Percentiles rank a stretch among this genome's conserved stretches.
phyloP scores from a whole-genome alignment of 2,797 vertebrate species.

The Emys orbicularis region DNA sequence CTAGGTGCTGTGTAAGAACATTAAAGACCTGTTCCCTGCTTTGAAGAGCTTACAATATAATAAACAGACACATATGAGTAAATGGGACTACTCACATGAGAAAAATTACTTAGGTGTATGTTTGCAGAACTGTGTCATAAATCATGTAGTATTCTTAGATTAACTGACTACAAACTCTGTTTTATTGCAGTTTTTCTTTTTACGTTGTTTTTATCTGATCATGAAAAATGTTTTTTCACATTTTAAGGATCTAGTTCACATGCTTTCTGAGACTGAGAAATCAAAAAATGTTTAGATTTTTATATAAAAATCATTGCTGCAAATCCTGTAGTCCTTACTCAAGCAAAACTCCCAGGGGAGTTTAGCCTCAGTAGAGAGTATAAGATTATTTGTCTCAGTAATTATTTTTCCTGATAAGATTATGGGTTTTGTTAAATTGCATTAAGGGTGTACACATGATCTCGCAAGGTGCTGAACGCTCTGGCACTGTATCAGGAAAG shows the following conservation, averaged over 20 bases:
- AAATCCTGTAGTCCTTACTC: constrained; percentile 1
- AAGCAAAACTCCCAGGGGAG: not conserved
- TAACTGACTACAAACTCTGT: not conserved
- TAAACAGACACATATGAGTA: not conserved
- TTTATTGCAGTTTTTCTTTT: constrained; percentile 24
- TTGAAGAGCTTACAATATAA: constrained; percentile 4
- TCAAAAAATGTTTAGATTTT: not conserved
- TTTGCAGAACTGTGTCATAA: constrained; percentile 9
- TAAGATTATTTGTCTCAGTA: not conserved
- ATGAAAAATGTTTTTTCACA: not conserved
- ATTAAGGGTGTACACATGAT: not conserved
- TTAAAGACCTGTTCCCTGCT: not conserved
- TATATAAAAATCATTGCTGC: not conserved
- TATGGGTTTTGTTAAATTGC: not conserved
- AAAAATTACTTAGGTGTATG: not conserved
- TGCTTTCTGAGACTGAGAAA: not conserved
- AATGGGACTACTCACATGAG: not conserved
- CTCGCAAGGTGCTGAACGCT: not conserved
- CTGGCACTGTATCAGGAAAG: not conserved
- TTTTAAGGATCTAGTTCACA: not conserved
- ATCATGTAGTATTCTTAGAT: constrained; percentile 15
- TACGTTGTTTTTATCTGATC: constrained; percentile 25
- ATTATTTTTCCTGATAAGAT: constrained; percentile 16
- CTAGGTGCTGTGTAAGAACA: not conserved
- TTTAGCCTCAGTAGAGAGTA: not conserved